Evolutionary conservation across 1,140 invertebrate species (phyloP).

Genomic region (Saccostrea echinata): DNA sequence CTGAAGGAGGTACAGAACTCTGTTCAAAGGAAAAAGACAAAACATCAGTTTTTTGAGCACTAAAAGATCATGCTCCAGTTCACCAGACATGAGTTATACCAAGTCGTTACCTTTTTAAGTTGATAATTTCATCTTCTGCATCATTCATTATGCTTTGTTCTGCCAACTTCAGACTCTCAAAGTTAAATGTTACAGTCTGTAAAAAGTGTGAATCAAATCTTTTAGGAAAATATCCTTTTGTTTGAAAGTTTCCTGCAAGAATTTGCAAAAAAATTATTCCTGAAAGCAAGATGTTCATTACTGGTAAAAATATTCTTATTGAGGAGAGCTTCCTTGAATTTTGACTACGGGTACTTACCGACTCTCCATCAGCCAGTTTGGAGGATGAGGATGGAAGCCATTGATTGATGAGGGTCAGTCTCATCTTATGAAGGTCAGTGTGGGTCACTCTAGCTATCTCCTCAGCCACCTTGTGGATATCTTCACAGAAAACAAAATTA

Average conservation of each 20-base stretch:
- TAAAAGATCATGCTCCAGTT: neutral
- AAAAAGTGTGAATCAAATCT: constrained; percentile 51
- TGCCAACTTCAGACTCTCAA: constrained; percentile 68
- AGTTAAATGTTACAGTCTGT: constrained; percentile 73
- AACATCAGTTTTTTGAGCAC: neutral
- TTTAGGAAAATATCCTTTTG: neutral
- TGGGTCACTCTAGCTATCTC: constrained; percentile 66
- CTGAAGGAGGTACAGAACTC: constrained; percentile 62
- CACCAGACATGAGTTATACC: neutral
- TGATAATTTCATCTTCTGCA: constrained; percentile 64
- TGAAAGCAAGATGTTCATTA: too few species aligned
- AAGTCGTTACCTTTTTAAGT: constrained; percentile 66
- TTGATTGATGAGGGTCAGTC: constrained; percentile 63
- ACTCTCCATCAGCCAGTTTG: constrained; percentile 63
- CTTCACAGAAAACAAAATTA: constrained; percentile 57
- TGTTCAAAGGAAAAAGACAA: constrained; percentile 42
- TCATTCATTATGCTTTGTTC: constrained; percentile 52
- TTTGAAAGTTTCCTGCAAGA: too few species aligned
- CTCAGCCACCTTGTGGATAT: constrained; percentile 68
- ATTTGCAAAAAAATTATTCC: too few species aligned
- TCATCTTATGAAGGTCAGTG: constrained; percentile 62
- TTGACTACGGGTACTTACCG: constrained; percentile 60
- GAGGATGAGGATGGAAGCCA: constrained; percentile 66
- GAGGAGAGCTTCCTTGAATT: too few species aligned
- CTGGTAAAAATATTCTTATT: too few species aligned